A percentile compares a stretch with the other conserved stretches of the same genome.
Conservation (phyloP, 2,113 vertebrate species). For the Bubo scandiacus region DNA sequence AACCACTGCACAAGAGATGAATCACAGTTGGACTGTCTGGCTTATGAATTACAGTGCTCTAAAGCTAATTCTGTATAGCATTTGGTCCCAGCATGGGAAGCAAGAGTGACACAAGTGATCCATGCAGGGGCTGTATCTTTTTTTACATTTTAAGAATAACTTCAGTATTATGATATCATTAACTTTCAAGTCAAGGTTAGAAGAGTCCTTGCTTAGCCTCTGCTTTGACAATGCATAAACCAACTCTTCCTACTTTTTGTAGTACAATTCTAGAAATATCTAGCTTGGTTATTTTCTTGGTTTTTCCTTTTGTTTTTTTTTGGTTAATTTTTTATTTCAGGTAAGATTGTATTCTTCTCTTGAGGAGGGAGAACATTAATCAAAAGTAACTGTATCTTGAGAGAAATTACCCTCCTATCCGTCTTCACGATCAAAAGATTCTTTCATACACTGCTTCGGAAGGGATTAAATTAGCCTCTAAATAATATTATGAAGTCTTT, state of each 20-base stretch:
- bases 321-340: background rate
- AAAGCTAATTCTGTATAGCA: constrained; percentile 10
- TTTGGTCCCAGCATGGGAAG: constrained; percentile 44
- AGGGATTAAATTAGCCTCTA: background rate
- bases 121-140: background rate
- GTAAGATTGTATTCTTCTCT: background rate
- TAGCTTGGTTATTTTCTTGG: background rate
- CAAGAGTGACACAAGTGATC: constrained; percentile 17
- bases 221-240: background rate
- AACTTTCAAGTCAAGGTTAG: constrained; percentile 35
- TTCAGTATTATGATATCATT: background rate
- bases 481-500: background rate
- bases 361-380: background rate
- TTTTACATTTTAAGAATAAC: background rate
- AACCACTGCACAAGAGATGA: background rate
- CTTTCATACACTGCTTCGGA: background rate
- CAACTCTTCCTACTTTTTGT: background rate
- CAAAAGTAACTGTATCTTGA: background rate
- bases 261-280: background rate
- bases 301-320: background rate
- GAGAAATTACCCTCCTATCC: background rate
- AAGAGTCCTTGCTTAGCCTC: background rate
- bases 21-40: constrained; percentile 30
- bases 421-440: background rate
- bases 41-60: constrained; percentile 21